phyloP scores from a whole-genome alignment of 1,140 invertebrate genomes.

The Bombus confusus region DNA sequence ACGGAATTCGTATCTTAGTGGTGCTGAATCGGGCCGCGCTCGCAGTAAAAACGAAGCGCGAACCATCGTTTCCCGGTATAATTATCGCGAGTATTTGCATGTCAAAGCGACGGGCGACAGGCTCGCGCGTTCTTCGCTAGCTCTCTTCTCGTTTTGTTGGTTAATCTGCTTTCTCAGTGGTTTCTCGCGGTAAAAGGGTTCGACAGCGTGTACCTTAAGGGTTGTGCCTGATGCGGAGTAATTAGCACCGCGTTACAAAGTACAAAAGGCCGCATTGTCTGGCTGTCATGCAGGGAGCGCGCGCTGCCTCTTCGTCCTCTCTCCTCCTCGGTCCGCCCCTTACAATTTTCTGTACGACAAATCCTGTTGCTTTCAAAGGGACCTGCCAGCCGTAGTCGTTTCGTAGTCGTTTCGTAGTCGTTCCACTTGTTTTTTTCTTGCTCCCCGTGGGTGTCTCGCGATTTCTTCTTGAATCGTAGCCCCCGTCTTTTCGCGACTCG shows the following conservation, averaged over 20 bases:
- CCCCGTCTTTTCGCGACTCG: neutral
- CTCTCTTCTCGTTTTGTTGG: conserved; percentile 37
- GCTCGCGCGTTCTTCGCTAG: conserved; percentile 18
- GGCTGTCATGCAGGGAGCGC: conserved; percentile 19
- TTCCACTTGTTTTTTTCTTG: neutral
- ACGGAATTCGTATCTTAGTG: neutral
- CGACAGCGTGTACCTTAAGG: conserved; percentile 59
- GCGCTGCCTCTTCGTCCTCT: neutral
- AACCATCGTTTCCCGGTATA: conserved; percentile 17
- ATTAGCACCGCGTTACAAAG: conserved; percentile 74
- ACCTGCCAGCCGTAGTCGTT: neutral
- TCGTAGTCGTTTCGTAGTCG: neutral
- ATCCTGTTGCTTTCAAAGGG: conserved; percentile 72
- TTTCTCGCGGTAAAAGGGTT: conserved; percentile 65
- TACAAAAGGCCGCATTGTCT: conserved; percentile 74
- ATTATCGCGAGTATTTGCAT: conserved; percentile 36
- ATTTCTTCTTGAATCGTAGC: neutral
- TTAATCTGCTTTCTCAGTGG: conserved; percentile 61
- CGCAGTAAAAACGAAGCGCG: neutral
- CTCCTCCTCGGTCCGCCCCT: neutral
- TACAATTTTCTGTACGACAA: conserved; percentile 71
- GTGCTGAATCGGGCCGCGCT: neutral
- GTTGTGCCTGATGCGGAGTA: conserved; percentile 68
- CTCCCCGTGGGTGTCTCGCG: neutral
- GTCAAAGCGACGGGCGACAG: conserved; percentile 30